Evolutionary conservation across 2,797 vertebrate species (phyloP).

Genomic region (Schizothorax lantsangensis): DNA sequence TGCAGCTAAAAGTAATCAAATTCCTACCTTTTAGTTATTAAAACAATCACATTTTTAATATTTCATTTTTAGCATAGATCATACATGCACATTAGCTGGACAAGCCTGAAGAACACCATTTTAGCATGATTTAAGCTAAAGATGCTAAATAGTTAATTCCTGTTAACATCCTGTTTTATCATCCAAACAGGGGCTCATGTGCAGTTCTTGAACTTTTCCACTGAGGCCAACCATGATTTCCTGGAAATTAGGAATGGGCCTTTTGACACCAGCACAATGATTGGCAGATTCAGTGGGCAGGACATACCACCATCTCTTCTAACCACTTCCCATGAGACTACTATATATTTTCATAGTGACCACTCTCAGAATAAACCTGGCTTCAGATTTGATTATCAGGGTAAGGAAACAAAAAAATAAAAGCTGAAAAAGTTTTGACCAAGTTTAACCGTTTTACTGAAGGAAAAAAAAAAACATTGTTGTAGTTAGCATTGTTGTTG

Average conservation of each 20-base stretch:
- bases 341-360: constrained; percentile 96
- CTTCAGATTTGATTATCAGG: constrained; percentile 96
- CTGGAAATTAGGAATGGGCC: constrained; percentile 96
- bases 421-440: background rate
- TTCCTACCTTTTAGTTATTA: background rate
- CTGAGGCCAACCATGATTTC: constrained; percentile 96
- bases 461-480: background rate
- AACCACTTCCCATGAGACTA: constrained; percentile 95
- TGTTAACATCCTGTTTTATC: background rate
- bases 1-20: background rate
- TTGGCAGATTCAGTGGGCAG: constrained; percentile 91
- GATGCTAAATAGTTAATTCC: no score
- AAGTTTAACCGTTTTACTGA: background rate
- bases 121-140: background rate
- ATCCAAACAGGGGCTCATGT: constrained; percentile 87
- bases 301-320: constrained; percentile 88
- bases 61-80: background rate
- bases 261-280: constrained; percentile 90
- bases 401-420: constrained; percentile 71
- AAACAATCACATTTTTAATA: background rate
- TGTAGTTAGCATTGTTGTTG: constrained; percentile 24
- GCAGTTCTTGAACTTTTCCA: constrained; percentile 97
- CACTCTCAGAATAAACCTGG: constrained; percentile 98
- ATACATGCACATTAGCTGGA: background rate
- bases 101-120: background rate